phyloP scores from a whole-genome alignment of 2,888 invertebrate genomes.

The Caenorhabditis japonica region DNA sequence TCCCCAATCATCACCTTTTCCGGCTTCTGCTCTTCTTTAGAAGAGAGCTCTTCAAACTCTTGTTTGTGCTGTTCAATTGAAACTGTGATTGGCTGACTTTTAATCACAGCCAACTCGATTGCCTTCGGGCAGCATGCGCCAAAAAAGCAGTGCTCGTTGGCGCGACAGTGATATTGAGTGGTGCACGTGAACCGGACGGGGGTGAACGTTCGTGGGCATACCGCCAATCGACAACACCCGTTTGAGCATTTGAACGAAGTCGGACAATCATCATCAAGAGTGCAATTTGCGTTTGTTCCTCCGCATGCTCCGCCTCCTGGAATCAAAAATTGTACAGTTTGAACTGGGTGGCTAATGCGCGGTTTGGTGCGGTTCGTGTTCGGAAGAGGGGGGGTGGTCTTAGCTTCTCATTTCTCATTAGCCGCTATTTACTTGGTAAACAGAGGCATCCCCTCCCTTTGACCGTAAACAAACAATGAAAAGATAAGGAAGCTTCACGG shows the following conservation, averaged over 20 bases:
- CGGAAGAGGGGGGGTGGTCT: conserved; percentile 21
- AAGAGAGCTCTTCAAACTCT: not conserved
- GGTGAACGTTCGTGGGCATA: conserved; percentile 57
- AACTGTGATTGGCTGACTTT: conserved; percentile 13
- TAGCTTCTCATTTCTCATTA: conserved; percentile 47
- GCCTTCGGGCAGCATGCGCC: conserved; percentile 64
- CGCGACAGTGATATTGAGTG: conserved; percentile 58
- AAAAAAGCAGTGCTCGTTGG: conserved; percentile 59
- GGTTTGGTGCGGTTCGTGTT: not conserved
- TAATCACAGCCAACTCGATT: conserved; percentile 22
- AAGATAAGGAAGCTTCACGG: too few relatives aligned
- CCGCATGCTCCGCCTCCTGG: conserved; percentile 55
- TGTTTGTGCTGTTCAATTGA: conserved; percentile 1
- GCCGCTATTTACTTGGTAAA: conserved; percentile 51
- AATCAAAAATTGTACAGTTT: conserved; percentile 48
- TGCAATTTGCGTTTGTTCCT: conserved; percentile 60
- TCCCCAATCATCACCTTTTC: conserved; percentile 13
- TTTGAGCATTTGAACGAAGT: conserved; percentile 59
- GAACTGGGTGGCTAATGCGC: conserved; percentile 41
- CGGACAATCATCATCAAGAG: conserved; percentile 61
- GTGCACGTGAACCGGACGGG: conserved; percentile 58
- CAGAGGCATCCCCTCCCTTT: conserved; percentile 16
- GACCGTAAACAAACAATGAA: too few relatives aligned
- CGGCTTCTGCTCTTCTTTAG: not conserved
- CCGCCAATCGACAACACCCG: conserved; percentile 60